Evolutionary conservation across 35 echinoderm and acorn worm species (phyloP), one percentile per base, ranked within the genome.

Genomic region (Patiria miniata): DNA sequence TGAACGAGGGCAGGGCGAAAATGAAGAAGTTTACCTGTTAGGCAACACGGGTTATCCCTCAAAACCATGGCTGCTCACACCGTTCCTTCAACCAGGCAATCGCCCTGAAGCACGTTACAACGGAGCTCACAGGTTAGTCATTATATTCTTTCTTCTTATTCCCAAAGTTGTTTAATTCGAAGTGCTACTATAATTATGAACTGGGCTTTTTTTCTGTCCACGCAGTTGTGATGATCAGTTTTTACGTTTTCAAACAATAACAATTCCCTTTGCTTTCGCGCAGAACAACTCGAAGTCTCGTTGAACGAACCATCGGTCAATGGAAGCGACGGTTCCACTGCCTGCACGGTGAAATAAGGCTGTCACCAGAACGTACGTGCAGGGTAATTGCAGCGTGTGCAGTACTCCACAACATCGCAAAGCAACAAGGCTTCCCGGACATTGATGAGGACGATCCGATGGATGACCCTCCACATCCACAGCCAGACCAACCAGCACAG

Each of bases 301-400:
- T 83, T 2, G 81, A 83, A 44, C 54, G 81, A 83, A 52, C 18
- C 12, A 83, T 83, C 15, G 81, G 81, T 2, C 47, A 56, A 32
- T 52, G 39, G 81, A 83, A 83, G 33, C 15, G 81, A 83, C 15
- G 81, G 47, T 83, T 83, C n/a, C 81, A 83, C 54, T 83, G 81
- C 81, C 47, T 83, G 12, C 44, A 83, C 15, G 47, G 47, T 83
- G 80, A 83, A 83, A 32, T 83, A 5, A 55, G 80, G 80, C 59
- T 65, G 59, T 65, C 59, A 9, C 59, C 59, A 65, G 19, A 21
- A 7, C 59, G 58, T 4, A 19, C 18, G 18, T 61, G 58, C 58
- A 19, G 58, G 58, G 4, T 19, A 5, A 19, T 61, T 4, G 58
- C 18, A 7, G 58, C 58, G 5, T 61, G 58, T 61, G 60, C 60